A percentile compares a stretch with the other conserved stretches of the same genome.
These are phyloP conservation scores for Cylloceria caligata DNA, from an alignment of 2,888 invertebrate species.

Conservation along the genomic window DNA sequence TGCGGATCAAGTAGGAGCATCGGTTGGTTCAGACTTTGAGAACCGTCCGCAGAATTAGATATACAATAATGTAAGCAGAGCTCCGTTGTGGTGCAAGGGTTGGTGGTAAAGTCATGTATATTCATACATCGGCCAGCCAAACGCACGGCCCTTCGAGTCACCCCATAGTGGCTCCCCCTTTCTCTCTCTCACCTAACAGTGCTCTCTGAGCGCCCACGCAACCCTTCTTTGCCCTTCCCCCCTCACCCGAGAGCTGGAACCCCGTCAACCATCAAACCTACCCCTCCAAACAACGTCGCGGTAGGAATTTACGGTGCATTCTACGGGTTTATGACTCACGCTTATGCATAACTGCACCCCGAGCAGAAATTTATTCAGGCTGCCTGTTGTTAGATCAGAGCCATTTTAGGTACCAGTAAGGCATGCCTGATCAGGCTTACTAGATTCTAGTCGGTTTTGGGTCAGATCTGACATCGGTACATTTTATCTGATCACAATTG, in stretches of 20 bases:
- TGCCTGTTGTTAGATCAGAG: no score
- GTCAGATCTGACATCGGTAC: no score
- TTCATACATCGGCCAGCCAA: constrained; percentile 82
- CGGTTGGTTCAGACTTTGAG: constrained; percentile 78
- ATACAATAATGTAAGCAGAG: constrained; percentile 85
- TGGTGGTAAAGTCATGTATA: constrained; percentile 84
- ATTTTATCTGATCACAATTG: no score
- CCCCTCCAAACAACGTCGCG: constrained; percentile 76
- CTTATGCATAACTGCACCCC: constrained; percentile 6
- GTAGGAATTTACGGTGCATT: constrained; percentile 79
- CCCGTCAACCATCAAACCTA: constrained; percentile 80
- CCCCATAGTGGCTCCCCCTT: constrained; percentile 83
- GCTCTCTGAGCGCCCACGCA: constrained; percentile 80
- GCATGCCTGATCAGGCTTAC: no score
- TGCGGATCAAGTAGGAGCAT: constrained; percentile 46
- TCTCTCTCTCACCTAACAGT: constrained; percentile 69
- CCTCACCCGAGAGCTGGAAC: constrained; percentile 76
- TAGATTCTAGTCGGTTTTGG: no score
- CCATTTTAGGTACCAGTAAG: no score
- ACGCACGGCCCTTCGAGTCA: constrained; percentile 81
- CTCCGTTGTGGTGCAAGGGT: constrained; percentile 84
- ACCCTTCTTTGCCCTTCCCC: constrained; percentile 80
- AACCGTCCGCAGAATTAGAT: constrained; percentile 84
- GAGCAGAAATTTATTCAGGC: no score
- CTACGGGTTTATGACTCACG: constrained; percentile 71